Base-by-base conservation (phyloP, 2,888 invertebrate species). In the Napeogenes inachia region DNA sequence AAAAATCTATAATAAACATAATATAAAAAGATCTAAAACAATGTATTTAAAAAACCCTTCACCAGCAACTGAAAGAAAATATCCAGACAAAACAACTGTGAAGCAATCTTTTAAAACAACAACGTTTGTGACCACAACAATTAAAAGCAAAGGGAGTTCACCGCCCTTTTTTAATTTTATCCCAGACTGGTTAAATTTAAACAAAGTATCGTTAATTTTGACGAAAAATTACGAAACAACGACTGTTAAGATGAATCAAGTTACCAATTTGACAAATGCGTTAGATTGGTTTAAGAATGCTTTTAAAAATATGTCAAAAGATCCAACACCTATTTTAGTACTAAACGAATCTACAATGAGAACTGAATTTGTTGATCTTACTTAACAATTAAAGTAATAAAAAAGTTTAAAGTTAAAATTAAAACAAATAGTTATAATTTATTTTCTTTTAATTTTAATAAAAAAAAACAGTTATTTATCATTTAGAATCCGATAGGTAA, bases 201-300 rank as follows among this genome's bases (percentile, higher is more conserved):
- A 3, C 12, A 10, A 8, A 10, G 12, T 42, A 6, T 42, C 8
- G 3, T 42, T 42, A 42, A 12, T 1, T 10, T 10, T 10, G 10
- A 42, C 12, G 3, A 42, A 3, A 58, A 61, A 13, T 38, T 6
- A 12, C 4, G 4, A 4, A 42, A 8, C 56, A 21, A 45, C 13
- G 4, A 42, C 13, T 45, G 5, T 42, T 45, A 35, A 57, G 50
- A 47, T 45, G 13, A 42, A 46, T 12, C 56, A 53, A 13, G 35
- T 4, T 21, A 59, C 4, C 4, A 56, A 30, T 13, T 3, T 13
- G 35, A 63, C 71, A 4, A 72, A 70, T 3, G 74, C 71, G 6
- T 78, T 85, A 77, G 75, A 81, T 12, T 85, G 85, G 84, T 84
- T 85, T 57, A 76, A 76, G 42, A 66, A 69, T 57, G 63, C 78